Base-by-base conservation (phyloP, 2,888 invertebrate species). In the Brenthis daphne region DNA sequence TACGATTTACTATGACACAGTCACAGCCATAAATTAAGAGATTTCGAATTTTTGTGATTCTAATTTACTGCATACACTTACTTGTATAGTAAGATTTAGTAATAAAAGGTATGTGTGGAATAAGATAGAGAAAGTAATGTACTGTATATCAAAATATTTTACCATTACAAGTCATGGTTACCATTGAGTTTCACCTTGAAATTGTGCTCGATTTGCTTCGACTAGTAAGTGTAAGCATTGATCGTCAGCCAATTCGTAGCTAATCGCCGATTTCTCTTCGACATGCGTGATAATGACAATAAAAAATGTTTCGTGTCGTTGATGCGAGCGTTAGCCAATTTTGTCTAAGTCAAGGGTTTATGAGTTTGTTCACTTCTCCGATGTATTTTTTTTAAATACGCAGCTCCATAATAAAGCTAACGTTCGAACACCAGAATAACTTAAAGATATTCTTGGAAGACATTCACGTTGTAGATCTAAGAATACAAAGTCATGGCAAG, bases 231-330 rank as follows among this genome's bases (percentile, higher is more conserved):
- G 20, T 70, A 71, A 68, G 73, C 72, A 72, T 74, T 71, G 72
- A 72, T 73, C 71, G 70, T 66, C 69, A 71, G 63, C 53, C 77
- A 75, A 82, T 79, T 79, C 78, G 79, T 78, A 74, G 72, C 77
- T 77, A 80, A 82, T 80, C 75, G 76, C 60, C 74, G 82, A 79
- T 87, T 87, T 85, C 85, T 80, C 85, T 80, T 77, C 76, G 73
- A 75, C 75, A 73, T 78, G 80, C 81, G 79, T 83, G 73, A 73
- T 74, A 67, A 67, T 68, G 67, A 61, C 67, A 67, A 58, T 72
- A 70, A 73, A 43, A 72, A 72, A 70, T 68, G 71, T 60, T 64
- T 47, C 70, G 68, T 73, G 70, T 69, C 13, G 67, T 37, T 65
- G 65, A 67, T 72, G 64, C 73, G 65, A 66, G 12, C 55, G 51